A percentile compares a stretch with the other conserved stretches of the same genome.
Conservation (phyloP, 2,888 invertebrate genomes). For the Trichacis sp. region DNA sequence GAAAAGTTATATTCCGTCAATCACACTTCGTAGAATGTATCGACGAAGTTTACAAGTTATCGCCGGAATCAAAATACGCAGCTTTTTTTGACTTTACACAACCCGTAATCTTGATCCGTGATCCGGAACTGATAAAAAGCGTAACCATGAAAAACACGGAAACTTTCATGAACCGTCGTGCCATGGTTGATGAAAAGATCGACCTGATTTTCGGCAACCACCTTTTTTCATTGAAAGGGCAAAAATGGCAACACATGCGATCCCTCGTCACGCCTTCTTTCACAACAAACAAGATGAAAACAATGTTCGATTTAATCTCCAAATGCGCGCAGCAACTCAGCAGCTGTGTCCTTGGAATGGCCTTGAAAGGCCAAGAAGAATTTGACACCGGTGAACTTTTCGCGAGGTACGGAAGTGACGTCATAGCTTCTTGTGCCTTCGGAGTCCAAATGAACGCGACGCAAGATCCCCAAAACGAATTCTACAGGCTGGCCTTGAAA, state of each 20-base stretch:
- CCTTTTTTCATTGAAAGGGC: constrained; percentile 57
- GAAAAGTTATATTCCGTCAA: constrained; percentile 16
- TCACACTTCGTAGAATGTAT: constrained; percentile 23
- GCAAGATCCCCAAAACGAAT: constrained; percentile 56
- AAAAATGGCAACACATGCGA: constrained; percentile 71
- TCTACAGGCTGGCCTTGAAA: constrained; percentile 55
- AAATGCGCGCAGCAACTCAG: constrained; percentile 57
- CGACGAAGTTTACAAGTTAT: constrained; percentile 40
- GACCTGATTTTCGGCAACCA: constrained; percentile 50
- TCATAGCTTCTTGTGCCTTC: constrained; percentile 70
- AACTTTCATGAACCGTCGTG: constrained; percentile 53
- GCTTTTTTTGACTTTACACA: constrained; percentile 54
- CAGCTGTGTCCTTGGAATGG: constrained; percentile 20
- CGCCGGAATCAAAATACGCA: constrained; percentile 49
- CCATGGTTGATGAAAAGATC: constrained; percentile 38
- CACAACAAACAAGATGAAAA: constrained; percentile 72
- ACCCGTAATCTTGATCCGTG: constrained; percentile 54
- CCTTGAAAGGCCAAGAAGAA: constrained; percentile 20
- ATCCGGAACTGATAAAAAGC: constrained; percentile 57
- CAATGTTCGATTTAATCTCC: constrained; percentile 70
- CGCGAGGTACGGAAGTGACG: constrained; percentile 66
- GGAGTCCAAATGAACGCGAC: constrained; percentile 66
- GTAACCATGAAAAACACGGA: constrained; percentile 58
- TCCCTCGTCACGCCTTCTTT: constrained; percentile 72
- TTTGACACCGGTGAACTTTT: constrained; percentile 66